phyloP scores from a whole-genome alignment of 1,140 invertebrate species.

The Drosophila truncata region DNA sequence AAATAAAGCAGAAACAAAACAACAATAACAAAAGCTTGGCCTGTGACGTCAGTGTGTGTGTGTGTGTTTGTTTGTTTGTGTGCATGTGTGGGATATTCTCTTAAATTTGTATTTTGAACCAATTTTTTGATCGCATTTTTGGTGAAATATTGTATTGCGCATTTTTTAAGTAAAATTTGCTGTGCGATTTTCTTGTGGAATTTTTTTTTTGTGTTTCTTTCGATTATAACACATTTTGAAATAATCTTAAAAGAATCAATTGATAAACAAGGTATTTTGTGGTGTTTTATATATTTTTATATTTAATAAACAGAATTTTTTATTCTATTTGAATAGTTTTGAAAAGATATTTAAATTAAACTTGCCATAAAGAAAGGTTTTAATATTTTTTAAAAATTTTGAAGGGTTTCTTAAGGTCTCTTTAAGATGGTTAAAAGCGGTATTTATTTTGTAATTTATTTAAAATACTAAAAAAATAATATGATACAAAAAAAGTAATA shows the following conservation, averaged over 20 bases:
- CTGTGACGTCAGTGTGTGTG: conserved; percentile 17
- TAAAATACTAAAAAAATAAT: no score
- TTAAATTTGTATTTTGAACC: conserved; percentile 1
- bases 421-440: no score
- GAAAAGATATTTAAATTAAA: neutral
- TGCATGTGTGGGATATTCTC: conserved; percentile 4
- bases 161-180: neutral
- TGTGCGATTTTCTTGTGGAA: neutral
- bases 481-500: no score
- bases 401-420: neutral
- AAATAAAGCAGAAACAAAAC: conserved; percentile 41
- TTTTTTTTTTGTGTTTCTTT: neutral
- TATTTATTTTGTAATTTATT: no score
- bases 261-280: neutral
- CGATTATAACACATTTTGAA: neutral
- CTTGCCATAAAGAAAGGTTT: neutral
- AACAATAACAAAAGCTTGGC: conserved; percentile 24
- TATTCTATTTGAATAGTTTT: neutral
- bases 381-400: neutral
- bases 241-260: neutral
- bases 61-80: neutral
- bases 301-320: neutral
- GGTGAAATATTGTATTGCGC: neutral
- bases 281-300: neutral
- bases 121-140: conserved; percentile 5